A percentile compares a stretch with the other conserved stretches of the same genome.
Evolutionary conservation across 2,888 invertebrate genomes (phyloP).

Genomic region (Cyclophora punctaria): DNA sequence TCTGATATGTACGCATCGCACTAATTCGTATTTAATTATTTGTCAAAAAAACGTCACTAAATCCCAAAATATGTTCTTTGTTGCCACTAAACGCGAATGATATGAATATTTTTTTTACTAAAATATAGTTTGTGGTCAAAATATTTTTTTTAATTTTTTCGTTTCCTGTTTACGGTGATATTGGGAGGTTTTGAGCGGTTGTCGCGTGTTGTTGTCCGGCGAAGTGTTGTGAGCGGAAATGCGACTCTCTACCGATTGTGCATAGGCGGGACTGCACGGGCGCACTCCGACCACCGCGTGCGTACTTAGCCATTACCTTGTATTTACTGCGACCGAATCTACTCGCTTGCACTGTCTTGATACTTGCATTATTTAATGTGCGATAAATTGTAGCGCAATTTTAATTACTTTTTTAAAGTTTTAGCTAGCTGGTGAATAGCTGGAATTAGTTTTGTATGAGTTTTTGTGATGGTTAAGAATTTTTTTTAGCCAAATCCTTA

Average conservation of each 20-base stretch:
- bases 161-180: slow-evolving; percentile 36
- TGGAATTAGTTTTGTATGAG: too few species aligned
- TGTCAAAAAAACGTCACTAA: slow-evolving; percentile 48
- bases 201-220: slow-evolving; percentile 63
- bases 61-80: slow-evolving; percentile 47
- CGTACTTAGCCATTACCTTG: slow-evolving; percentile 76
- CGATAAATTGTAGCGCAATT: slow-evolving; percentile 6
- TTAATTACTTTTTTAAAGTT: not conserved
- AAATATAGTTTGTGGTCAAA: slow-evolving; percentile 64
- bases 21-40: slow-evolving; percentile 7
- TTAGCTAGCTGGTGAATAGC: too few species aligned
- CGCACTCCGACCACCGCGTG: slow-evolving; percentile 73
- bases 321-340: slow-evolving; percentile 67
- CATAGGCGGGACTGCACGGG: slow-evolving; percentile 74
- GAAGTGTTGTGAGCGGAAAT: slow-evolving; percentile 58
- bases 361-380: slow-evolving; percentile 29
- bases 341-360: slow-evolving; percentile 41
- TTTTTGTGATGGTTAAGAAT: too few species aligned
- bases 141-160: slow-evolving; percentile 36
- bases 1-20: slow-evolving; percentile 69
- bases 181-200: slow-evolving; percentile 65
- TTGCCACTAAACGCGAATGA: slow-evolving; percentile 18
- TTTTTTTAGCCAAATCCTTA: too few species aligned
- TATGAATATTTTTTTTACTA: slow-evolving; percentile 56
- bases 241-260: slow-evolving; percentile 71